Evolutionary conservation across 2,888 invertebrate species (phyloP), one percentile per base, ranked within the genome.

Genomic region (Boloria euphrosyne): DNA sequence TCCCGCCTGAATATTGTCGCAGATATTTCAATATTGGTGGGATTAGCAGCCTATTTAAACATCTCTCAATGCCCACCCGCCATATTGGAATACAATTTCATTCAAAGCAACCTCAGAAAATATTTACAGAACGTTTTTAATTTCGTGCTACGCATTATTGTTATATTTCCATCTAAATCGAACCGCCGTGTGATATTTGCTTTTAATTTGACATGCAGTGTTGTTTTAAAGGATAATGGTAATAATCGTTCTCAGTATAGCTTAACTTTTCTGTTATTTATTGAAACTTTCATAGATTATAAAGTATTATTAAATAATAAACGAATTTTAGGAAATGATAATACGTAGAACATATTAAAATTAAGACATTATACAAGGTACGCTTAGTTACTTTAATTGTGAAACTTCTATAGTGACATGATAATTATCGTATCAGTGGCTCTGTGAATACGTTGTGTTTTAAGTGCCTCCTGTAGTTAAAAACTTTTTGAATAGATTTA

Each of bases 21-120:
- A 82, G 90, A 91, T 91, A 89, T 91, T 91, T 91, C 91, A 91
- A 91, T 91, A 91, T 90, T 89, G 90, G 89, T 84, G 76, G 89
- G 90, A 91, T 91, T 91, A 91, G 87, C 86, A 82, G 85, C 89
- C 90, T 90, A 86, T 90, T 90, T 89, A 90, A 90, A 90, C 90
- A 90, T 80, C 80, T 83, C 83, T 87, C 84, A 86, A 88, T 87
- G 84, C 81, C 78, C 81, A 78, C 77, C 84, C 81, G 84, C 82
- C 85, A 88, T 86, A 89, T 87, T 83, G 87, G 82, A 85, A 89
- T 89, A 90, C 89, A 90, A 90, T 86, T 87, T 85, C 86, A 82
- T 83, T 84, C 82, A 85, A 80, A 80, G 81, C 82, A 83, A 80
- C 83, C 84, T 80, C 78, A 80, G 83, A 83, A 83, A 89, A 89